Evolutionary conservation across 2,888 invertebrate genomes (phyloP).

Genomic region (Entomobrya multifasciata): DNA sequence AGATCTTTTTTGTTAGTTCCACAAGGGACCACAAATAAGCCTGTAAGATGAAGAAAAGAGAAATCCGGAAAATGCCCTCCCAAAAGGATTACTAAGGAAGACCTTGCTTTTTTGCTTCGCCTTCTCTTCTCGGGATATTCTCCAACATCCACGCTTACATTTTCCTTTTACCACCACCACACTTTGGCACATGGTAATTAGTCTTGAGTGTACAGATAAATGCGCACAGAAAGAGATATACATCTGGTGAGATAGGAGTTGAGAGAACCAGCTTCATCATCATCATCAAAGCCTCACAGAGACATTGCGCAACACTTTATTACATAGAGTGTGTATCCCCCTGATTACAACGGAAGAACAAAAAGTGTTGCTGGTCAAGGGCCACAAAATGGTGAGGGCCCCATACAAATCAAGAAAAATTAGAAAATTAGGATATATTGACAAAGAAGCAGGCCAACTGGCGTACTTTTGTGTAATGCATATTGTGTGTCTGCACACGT

Average conservation of each 20-base stretch:
- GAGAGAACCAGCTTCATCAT: background rate
- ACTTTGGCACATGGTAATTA: slow-evolving; percentile 69
- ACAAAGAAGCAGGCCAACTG: background rate
- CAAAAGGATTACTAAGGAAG: slow-evolving; percentile 63
- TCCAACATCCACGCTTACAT: slow-evolving; percentile 30
- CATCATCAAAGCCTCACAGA: background rate
- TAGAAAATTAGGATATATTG: slow-evolving; percentile 42
- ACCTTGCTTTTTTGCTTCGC: slow-evolving; percentile 30
- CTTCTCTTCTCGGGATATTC: background rate
- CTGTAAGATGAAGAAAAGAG: slow-evolving; percentile 43
- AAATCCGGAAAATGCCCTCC: slow-evolving; percentile 69
- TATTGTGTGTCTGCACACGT: too few species aligned
- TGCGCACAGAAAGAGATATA: slow-evolving; percentile 14
- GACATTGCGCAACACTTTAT: slow-evolving; percentile 26
- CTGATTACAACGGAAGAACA: slow-evolving; percentile 23
- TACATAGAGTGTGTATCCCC: background rate
- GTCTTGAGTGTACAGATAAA: slow-evolving; percentile 63
- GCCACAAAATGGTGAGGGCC: background rate
- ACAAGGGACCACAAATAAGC: slow-evolving; percentile 24
- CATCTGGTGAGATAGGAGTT: background rate
- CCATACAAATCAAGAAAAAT: slow-evolving; percentile 61
- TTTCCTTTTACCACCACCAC: slow-evolving; percentile 31
- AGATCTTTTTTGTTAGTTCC: slow-evolving; percentile 25
- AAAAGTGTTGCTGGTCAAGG: slow-evolving; percentile 13
- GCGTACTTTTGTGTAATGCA: background rate